Evolutionary conservation across 2,797 vertebrate species (phyloP).

Genomic region (Sphaeramia orbicularis): DNA sequence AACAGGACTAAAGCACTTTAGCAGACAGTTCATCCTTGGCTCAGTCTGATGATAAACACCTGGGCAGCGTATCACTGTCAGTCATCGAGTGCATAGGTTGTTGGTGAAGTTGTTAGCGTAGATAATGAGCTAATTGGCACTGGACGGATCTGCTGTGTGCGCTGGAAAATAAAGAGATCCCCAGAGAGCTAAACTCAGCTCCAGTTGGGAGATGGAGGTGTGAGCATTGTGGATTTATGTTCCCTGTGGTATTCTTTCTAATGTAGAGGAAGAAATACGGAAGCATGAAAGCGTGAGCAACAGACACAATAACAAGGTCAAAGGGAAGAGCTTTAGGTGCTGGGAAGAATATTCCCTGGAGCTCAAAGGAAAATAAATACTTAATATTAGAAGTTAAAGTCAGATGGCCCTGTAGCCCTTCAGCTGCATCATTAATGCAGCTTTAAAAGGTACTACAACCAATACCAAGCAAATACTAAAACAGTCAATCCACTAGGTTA

Average conservation of each 20-base stretch:
- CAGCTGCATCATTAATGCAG: too few species aligned
- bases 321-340: neutral
- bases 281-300: constrained; percentile 8
- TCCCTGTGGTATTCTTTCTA: constrained; percentile 81
- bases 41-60: constrained; percentile 21
- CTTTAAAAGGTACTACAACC: too few species aligned
- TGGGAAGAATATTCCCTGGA: neutral
- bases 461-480: too few species aligned
- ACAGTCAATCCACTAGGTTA: too few species aligned
- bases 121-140: constrained; percentile 81
- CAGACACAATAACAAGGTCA: constrained; percentile 44
- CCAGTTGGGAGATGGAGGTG: constrained; percentile 62
- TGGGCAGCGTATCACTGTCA: constrained; percentile 42
- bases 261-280: constrained; percentile 75
- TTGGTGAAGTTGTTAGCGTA: constrained; percentile 70
- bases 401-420: too few species aligned
- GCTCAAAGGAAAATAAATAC: too few species aligned
- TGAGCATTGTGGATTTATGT: constrained; percentile 2
- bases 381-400: too few species aligned
- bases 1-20: neutral
- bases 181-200: constrained; percentile 68
- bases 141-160: constrained; percentile 75
- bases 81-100: constrained; percentile 41
- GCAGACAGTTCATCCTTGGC: neutral
- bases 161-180: constrained; percentile 83